Evolutionary conservation across 2,888 invertebrate genomes (phyloP).

Genomic region (Panopea generosa): DNA sequence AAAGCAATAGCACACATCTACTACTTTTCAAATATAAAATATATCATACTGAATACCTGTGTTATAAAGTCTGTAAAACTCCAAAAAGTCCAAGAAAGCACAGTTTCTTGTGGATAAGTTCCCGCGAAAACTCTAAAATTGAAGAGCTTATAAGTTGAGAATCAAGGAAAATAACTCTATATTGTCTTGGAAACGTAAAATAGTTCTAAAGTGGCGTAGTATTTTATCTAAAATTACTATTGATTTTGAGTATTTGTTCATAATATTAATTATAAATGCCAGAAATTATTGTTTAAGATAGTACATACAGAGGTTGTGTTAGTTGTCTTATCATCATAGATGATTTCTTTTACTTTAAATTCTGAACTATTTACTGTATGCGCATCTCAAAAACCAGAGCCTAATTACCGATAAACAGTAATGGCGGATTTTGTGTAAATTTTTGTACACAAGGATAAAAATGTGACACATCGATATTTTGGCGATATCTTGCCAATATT

Average conservation of each 20-base stretch:
- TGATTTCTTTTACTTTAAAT: no score
- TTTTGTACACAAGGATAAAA: neutral
- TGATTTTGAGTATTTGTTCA: no score
- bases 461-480: neutral
- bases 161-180: slow-evolving; percentile 41
- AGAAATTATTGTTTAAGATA: no score
- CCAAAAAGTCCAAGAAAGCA: no score
- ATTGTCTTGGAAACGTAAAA: slow-evolving; percentile 44
- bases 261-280: no score
- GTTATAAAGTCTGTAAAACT: no score
- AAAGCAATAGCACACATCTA: no score
- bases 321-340: no score
- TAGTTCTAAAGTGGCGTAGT: slow-evolving; percentile 12
- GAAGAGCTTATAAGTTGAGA: slow-evolving; percentile 2
- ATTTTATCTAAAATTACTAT: no score
- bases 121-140: neutral
- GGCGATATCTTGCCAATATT: neutral
- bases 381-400: neutral
- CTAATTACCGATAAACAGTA: slow-evolving; percentile 44
- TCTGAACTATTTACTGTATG: neutral
- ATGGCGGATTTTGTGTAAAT: slow-evolving; percentile 33
- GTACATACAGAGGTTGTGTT: no score
- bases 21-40: no score
- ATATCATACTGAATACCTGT: no score
- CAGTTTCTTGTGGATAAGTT: neutral